These are phyloP conservation scores for Dusona sp. DNA, from an alignment of 2,888 invertebrate species.

Conservation along the genomic window DNA sequence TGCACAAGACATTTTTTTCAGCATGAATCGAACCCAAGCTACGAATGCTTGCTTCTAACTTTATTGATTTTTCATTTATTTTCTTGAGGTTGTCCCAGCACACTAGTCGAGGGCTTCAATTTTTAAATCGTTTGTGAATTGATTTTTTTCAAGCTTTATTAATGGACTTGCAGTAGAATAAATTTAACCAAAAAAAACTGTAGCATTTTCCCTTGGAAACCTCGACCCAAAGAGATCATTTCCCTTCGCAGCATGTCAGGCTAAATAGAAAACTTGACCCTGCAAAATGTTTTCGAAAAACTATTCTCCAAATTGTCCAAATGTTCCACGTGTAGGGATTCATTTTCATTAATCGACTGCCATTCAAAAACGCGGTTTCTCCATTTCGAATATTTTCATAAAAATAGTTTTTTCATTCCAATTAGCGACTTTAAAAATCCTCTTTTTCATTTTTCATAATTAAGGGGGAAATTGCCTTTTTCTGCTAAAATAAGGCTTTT, in stretches of 20 bases:
- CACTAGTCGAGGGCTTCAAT: conserved; percentile 6
- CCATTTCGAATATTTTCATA: background rate
- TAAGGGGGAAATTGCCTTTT: too few species aligned
- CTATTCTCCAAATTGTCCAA: background rate
- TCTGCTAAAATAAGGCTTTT: too few species aligned
- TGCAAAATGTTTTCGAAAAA: background rate
- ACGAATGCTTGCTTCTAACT: conserved; percentile 42
- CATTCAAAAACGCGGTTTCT: background rate
- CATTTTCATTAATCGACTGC: background rate
- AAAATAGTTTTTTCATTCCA: background rate
- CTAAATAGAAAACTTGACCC: background rate
- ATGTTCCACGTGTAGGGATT: background rate
- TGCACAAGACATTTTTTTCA: conserved; percentile 47
- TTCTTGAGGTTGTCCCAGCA: conserved; percentile 14
- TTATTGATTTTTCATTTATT: background rate
- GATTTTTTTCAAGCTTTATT: conserved; percentile 10
- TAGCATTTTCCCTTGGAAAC: background rate
- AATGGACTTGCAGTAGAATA: conserved; percentile 2
- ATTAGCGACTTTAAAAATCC: background rate
- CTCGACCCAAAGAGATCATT: background rate
- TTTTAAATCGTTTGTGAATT: background rate
- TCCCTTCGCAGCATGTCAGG: background rate
- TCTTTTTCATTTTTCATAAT: background rate
- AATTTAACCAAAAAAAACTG: background rate
- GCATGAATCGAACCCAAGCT: conserved; percentile 33